Conservation (phyloP, 2,888 invertebrate genomes). For the Eupithecia pulchellata region DNA sequence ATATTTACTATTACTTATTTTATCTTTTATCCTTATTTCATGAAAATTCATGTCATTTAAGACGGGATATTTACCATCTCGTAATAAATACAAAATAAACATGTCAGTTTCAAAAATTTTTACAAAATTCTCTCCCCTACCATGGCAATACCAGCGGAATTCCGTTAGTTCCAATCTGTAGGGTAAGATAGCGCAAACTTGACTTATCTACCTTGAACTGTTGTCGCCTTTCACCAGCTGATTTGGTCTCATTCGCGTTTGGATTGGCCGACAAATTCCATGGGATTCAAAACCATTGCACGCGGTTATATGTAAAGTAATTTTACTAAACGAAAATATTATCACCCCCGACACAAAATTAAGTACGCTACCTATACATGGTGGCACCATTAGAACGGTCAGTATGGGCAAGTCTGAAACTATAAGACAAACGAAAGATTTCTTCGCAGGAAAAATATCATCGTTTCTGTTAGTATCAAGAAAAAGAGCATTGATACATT, state of each 20-base stretch:
- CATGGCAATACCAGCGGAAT: constrained; percentile 29
- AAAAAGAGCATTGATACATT: too few species aligned
- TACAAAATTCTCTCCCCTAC: background rate
- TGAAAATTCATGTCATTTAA: too few species aligned
- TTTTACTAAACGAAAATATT: background rate
- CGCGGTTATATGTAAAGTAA: background rate
- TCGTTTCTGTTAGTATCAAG: too few species aligned
- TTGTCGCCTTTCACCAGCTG: constrained; percentile 48
- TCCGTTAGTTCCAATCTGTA: constrained; percentile 42
- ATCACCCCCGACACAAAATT: background rate
- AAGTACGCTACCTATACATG: too few species aligned
- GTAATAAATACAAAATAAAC: too few species aligned
- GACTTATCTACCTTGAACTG: constrained; percentile 55
- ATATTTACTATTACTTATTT: too few species aligned
- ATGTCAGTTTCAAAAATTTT: background rate
- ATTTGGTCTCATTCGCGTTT: constrained; percentile 2
- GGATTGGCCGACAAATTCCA: background rate
- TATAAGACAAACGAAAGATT: too few species aligned
- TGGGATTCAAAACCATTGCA: background rate
- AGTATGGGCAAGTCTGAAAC: too few species aligned
- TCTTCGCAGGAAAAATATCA: too few species aligned
- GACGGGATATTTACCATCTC: too few species aligned
- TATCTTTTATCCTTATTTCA: too few species aligned
- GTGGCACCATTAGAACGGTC: too few species aligned
- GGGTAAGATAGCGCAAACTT: constrained; percentile 49